Percentiles rank a stretch among this genome's conserved stretches.
phyloP scores from a whole-genome alignment of 2,797 vertebrate genomes.

The Dallia pectoralis region DNA sequence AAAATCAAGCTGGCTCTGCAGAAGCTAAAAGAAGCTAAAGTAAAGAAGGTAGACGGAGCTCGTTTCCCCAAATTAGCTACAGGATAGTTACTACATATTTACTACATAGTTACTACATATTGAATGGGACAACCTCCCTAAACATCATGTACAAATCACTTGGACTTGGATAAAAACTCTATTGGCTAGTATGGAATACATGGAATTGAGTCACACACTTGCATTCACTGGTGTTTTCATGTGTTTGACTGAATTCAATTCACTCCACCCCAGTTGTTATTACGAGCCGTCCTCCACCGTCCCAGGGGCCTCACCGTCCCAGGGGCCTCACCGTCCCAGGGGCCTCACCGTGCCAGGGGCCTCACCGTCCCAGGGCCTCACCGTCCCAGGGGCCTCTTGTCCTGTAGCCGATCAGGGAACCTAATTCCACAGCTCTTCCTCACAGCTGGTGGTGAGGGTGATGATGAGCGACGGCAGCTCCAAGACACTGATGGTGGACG shows the following conservation, averaged over 20 bases:
- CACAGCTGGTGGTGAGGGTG: slow-evolving; percentile 85
- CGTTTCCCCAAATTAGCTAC: background rate
- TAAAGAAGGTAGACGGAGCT: slow-evolving; percentile 79
- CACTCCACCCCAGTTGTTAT: too few species aligned
- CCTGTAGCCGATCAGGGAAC: too few species aligned
- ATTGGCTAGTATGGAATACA: too few species aligned
- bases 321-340: too few species aligned
- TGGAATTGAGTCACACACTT: too few species aligned
- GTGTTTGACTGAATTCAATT: too few species aligned
- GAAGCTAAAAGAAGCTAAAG: slow-evolving; percentile 88
- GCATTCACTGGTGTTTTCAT: too few species aligned
- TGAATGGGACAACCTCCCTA: background rate
- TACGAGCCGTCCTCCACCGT: too few species aligned
- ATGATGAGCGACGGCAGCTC: slow-evolving; percentile 81
- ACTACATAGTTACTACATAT: background rate
- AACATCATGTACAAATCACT: background rate
- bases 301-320: too few species aligned
- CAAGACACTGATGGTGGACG: slow-evolving; percentile 87
- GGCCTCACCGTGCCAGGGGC: too few species aligned
- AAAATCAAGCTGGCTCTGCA: slow-evolving; percentile 87
- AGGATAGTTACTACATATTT: background rate
- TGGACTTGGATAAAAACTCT: background rate
- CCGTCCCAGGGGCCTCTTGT: too few species aligned
- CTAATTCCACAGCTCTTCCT: background rate
- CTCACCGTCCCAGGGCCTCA: too few species aligned